Evolutionary conservation across 2,888 invertebrate genomes (phyloP).

Genomic region (Gymnosoma rotundatum): DNA sequence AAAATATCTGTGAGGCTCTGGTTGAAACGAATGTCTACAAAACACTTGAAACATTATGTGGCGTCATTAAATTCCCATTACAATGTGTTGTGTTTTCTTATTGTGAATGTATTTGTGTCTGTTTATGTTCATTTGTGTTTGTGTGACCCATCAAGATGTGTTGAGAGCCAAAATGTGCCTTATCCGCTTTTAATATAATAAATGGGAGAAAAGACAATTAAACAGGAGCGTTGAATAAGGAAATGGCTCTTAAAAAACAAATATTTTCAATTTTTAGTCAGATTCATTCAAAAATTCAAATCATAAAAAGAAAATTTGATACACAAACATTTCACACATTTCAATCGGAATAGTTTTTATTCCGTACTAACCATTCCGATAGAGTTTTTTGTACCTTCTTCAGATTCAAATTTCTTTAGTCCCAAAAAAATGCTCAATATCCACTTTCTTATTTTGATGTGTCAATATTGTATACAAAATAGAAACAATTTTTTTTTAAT

Average conservation of each 20-base stretch:
- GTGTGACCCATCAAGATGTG: constrained; percentile 53
- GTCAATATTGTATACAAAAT: too few relatives aligned
- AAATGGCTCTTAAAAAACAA: neutral
- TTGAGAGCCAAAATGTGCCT: constrained; percentile 68
- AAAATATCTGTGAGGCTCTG: constrained; percentile 58
- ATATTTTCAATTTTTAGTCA: too few relatives aligned
- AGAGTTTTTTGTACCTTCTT: too few relatives aligned
- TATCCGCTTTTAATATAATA: constrained; percentile 5
- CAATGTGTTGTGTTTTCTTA: constrained; percentile 48
- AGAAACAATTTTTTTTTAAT: too few relatives aligned
- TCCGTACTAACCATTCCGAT: too few relatives aligned
- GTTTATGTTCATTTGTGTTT: neutral
- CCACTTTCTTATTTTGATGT: too few relatives aligned
- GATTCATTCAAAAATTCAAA: too few relatives aligned
- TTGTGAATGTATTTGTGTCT: neutral
- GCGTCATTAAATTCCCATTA: constrained; percentile 71
- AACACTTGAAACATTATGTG: constrained; percentile 70
- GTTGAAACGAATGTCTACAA: constrained; percentile 58
- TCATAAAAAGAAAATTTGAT: too few relatives aligned
- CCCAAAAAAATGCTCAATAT: too few relatives aligned
- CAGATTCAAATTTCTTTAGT: too few relatives aligned
- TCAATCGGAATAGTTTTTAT: too few relatives aligned
- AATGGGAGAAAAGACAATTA: neutral
- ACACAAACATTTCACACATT: too few relatives aligned
- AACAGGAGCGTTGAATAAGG: constrained; percentile 36